Conservation (phyloP, 2,797 vertebrate genomes). For the Hemibagrus guttatus region DNA sequence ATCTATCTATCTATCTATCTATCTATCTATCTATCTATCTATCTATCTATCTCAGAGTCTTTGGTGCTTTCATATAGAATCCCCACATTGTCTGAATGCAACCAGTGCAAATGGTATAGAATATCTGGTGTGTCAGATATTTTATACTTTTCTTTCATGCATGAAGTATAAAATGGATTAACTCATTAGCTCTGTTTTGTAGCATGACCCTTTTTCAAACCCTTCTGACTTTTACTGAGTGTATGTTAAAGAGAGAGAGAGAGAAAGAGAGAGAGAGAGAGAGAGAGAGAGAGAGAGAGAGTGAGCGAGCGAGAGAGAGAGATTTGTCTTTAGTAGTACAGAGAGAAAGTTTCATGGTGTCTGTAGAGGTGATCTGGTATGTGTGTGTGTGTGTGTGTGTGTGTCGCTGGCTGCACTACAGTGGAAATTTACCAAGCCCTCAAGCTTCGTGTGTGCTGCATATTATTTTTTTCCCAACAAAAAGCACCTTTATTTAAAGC, state of each 20-base stretch:
- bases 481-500: neutral
- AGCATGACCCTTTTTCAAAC: neutral
- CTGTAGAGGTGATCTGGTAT: neutral
- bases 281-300: neutral
- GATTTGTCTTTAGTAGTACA: neutral
- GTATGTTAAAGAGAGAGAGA: neutral
- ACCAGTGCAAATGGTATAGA: too few species aligned
- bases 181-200: neutral
- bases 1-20: neutral
- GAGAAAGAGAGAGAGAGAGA: too few species aligned
- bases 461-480: neutral
- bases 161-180: neutral
- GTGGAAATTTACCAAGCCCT: constrained; percentile 20
- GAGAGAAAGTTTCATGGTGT: neutral
- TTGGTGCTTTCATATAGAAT: neutral
- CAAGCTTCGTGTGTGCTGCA: neutral
- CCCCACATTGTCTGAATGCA: neutral
- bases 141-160: neutral
- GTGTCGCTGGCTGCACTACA: neutral
- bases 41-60: neutral
- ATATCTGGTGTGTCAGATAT: neutral
- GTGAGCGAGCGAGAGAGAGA: neutral
- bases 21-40: neutral
- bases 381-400: neutral
- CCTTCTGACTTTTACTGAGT: neutral